These are phyloP conservation scores for Pseudochromis fuscus DNA, from an alignment of 2,797 vertebrate species.

Conservation along the genomic window DNA sequence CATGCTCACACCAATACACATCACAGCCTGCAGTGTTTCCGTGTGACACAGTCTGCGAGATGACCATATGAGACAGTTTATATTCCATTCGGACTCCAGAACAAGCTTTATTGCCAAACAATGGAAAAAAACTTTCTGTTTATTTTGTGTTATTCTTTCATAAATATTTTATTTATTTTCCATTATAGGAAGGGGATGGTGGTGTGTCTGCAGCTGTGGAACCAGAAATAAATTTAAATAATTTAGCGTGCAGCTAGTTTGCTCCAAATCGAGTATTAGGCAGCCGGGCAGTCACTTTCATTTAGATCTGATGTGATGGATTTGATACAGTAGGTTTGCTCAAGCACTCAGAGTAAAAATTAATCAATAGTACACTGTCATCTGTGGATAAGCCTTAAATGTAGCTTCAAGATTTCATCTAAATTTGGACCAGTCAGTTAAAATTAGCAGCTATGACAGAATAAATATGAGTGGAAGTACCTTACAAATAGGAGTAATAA, in stretches of 20 bases:
- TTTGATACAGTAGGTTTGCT: background rate
- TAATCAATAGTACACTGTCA: background rate
- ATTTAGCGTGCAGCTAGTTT: conserved; percentile 55
- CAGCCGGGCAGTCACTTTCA: conserved; percentile 27
- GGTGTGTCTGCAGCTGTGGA: conserved; percentile 58
- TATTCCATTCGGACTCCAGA: conserved; percentile 60
- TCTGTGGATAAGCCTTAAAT: background rate
- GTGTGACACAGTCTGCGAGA: conserved; percentile 30
- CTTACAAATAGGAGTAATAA: no score
- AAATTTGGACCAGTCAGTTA: background rate
- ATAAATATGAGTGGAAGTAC: background rate
- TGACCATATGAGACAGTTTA: conserved; percentile 62
- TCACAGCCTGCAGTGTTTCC: conserved; percentile 52
- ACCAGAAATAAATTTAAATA: conserved; percentile 68
- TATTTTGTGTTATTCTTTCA: conserved; percentile 69
- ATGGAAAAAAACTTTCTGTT: conserved; percentile 70
- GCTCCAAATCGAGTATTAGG: conserved; percentile 11
- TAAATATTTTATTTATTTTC: conserved; percentile 75
- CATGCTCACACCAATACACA: conserved; percentile 42
- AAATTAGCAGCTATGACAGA: background rate
- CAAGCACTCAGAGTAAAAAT: background rate
- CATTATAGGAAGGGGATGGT: conserved; percentile 59
- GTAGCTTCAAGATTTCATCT: background rate
- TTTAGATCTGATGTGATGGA: conserved; percentile 28
- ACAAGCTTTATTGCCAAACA: conserved; percentile 55